Evolutionary conservation across 2,888 invertebrate genomes (phyloP).

Genomic region (Troides aeacus): DNA sequence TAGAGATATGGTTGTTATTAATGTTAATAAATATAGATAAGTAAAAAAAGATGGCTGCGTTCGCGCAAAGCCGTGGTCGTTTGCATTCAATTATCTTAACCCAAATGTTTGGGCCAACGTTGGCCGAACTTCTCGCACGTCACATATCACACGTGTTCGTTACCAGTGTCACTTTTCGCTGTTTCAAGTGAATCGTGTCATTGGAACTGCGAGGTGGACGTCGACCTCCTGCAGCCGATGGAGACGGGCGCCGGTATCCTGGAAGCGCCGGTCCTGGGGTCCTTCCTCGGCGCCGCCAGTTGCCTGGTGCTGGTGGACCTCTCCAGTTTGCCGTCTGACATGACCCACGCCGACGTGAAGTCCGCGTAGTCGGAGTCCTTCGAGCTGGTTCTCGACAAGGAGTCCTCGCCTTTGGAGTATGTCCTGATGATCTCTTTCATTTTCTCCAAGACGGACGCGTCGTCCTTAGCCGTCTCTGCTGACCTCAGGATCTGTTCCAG

Average conservation of each 20-base stretch:
- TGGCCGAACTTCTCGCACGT: constrained; percentile 21
- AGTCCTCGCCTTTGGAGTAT: constrained; percentile 71
- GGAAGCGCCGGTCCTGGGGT: constrained; percentile 65
- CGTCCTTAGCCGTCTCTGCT: constrained; percentile 86
- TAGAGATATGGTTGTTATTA: constrained; percentile 39
- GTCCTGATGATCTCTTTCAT: constrained; percentile 83
- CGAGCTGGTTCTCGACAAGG: constrained; percentile 72
- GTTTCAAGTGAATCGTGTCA: constrained; percentile 48
- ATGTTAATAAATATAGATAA: constrained; percentile 28
- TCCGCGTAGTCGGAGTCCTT: constrained; percentile 83
- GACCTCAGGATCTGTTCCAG: constrained; percentile 86
- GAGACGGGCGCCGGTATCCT: constrained; percentile 73
- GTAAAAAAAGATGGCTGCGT: constrained; percentile 9
- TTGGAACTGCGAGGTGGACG: constrained; percentile 72
- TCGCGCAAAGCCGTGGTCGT: not conserved
- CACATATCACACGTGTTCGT: constrained; percentile 36
- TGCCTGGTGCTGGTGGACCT: constrained; percentile 79
- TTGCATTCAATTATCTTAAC: not conserved
- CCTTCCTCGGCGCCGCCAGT: constrained; percentile 71
- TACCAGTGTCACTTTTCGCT: constrained; percentile 39
- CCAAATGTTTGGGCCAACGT: constrained; percentile 19
- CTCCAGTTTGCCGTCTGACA: constrained; percentile 84
- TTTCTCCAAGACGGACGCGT: constrained; percentile 85
- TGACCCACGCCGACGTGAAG: constrained; percentile 86
- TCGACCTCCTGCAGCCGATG: constrained; percentile 68